A percentile compares a stretch with the other conserved stretches of the same genome.
phyloP scores from a whole-genome alignment of 2,888 invertebrate species.

The Deilephila elpenor region DNA sequence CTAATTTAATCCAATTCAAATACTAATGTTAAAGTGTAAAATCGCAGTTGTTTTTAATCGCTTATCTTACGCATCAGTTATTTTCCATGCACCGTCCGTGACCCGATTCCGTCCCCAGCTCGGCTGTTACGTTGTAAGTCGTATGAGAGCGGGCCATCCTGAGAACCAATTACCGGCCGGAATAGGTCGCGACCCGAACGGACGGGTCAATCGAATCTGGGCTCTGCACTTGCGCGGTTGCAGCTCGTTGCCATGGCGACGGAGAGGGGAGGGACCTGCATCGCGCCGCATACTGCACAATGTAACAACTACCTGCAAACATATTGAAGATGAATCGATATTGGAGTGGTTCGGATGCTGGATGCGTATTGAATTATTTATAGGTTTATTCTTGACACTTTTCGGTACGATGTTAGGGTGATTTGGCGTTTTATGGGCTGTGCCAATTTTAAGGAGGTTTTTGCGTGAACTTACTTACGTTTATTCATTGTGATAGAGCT shows the following conservation, averaged over 20 bases:
- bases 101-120: neutral
- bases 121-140: neutral
- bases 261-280: neutral
- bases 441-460: no score
- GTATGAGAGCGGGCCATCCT: neutral
- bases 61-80: neutral
- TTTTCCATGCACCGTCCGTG: neutral
- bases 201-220: constrained; percentile 16
- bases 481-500: no score
- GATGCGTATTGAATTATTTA: neutral
- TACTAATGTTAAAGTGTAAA: neutral
- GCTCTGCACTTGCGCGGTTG: constrained; percentile 17
- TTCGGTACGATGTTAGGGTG: neutral
- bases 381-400: neutral
- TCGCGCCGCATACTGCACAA: neutral
- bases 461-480: no score
- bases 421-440: neutral
- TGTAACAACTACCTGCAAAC: neutral
- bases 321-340: neutral
- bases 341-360: neutral
- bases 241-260: constrained; percentile 1
- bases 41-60: neutral
- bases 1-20: no score
- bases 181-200: neutral
- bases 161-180: neutral